phyloP scores from a whole-genome alignment of 2,113 vertebrate species.

The Tupaia chinensis region DNA sequence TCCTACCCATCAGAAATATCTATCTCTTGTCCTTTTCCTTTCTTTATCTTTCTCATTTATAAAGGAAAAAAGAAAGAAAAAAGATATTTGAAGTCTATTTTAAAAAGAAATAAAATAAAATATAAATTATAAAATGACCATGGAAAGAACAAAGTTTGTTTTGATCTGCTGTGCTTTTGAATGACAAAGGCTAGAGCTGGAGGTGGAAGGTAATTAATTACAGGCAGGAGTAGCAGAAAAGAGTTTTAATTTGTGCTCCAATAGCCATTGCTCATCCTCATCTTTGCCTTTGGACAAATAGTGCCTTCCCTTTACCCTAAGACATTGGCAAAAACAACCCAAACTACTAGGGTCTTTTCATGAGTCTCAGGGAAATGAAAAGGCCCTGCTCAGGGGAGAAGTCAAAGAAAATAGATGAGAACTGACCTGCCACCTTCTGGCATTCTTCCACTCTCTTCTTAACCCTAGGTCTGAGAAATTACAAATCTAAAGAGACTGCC shows the following conservation, averaged over 20 bases:
- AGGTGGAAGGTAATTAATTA: neutral
- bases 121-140: neutral
- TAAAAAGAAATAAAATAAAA: neutral
- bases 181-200: neutral
- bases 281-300: neutral
- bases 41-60: no score
- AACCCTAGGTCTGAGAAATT: neutral
- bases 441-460: neutral
- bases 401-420: neutral
- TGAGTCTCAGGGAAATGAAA: neutral
- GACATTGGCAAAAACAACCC: neutral
- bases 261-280: neutral
- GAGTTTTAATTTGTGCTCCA: neutral
- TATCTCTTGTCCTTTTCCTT: no score
- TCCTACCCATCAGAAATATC: no score
- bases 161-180: neutral
- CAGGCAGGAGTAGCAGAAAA: neutral
- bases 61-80: neutral
- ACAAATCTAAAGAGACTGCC: neutral
- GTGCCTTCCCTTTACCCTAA: neutral
- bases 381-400: neutral
- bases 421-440: neutral
- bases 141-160: neutral
- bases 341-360: neutral
- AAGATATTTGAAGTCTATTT: neutral